Evolutionary conservation across 2,113 vertebrate genomes (phyloP).

Genomic region (Cryptotis parvus): DNA sequence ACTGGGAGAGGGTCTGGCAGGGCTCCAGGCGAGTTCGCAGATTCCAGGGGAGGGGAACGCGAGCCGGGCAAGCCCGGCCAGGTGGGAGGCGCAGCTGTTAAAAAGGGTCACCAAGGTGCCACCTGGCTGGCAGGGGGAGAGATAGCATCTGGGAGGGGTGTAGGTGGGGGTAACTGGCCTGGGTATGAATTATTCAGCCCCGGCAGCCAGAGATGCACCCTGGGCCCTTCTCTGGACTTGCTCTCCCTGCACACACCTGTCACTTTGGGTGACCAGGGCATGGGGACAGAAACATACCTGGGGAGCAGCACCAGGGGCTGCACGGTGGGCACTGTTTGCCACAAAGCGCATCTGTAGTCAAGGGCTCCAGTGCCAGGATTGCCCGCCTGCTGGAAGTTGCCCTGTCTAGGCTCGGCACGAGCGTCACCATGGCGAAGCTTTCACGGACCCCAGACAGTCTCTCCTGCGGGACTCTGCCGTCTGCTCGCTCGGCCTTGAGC

Average conservation of each 20-base stretch:
- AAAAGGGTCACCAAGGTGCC: slow-evolving; percentile 29
- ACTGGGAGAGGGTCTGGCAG: rapidly evolving
- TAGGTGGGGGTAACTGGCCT: neutral
- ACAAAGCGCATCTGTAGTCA: too few species aligned
- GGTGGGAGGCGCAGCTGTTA: slow-evolving; percentile 17
- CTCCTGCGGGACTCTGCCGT: too few species aligned
- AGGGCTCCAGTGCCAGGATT: too few species aligned
- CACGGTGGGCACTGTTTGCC: neutral
- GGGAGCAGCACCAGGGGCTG: rapidly evolving
- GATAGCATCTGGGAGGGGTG: slow-evolving; percentile 67
- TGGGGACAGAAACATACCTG: too few species aligned
- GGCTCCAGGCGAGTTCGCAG: neutral
- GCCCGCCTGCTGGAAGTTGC: too few species aligned
- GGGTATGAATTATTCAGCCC: too few species aligned
- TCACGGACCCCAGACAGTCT: too few species aligned
- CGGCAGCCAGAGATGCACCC: neutral
- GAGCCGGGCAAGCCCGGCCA: slow-evolving; percentile 6
- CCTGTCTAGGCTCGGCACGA: too few species aligned
- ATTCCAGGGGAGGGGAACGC: slow-evolving; percentile 44
- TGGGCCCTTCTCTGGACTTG: neutral
- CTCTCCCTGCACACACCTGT: neutral
- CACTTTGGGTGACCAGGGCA: neutral
- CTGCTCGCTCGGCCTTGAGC: neutral
- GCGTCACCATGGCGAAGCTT: too few species aligned
- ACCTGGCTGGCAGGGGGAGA: slow-evolving; percentile 51